Conservation (phyloP, 2,888 invertebrate genomes). For the Eumerus sabulonum region DNA sequence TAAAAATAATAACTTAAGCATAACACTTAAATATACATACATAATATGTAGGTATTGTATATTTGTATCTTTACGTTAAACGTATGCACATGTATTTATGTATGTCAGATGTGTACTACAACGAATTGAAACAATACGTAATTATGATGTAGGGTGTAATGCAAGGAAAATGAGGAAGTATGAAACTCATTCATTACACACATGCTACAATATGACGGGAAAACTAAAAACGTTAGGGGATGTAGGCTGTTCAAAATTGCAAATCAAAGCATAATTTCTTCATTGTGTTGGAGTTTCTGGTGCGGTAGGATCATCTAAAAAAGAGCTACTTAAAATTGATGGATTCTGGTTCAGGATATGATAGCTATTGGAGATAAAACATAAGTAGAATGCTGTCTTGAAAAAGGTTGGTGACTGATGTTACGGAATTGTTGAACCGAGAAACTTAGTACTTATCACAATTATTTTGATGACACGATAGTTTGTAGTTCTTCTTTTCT, state of each 20-base stretch:
- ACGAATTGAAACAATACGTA: too few species aligned
- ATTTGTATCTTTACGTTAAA: too few species aligned
- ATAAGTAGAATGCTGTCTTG: constrained; percentile 26
- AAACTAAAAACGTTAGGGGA: constrained; percentile 1
- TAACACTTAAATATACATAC: too few species aligned
- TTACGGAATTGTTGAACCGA: constrained; percentile 39
- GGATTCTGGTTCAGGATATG: constrained; percentile 31
- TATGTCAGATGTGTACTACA: too few species aligned
- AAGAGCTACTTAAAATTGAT: constrained; percentile 31
- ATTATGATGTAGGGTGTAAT: too few species aligned
- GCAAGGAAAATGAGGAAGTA: not conserved
- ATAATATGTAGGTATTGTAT: too few species aligned
- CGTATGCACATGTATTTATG: too few species aligned
- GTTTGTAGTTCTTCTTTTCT: too few species aligned
- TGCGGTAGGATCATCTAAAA: constrained; percentile 20
- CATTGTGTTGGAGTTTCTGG: constrained; percentile 20
- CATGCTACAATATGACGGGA: constrained; percentile 9
- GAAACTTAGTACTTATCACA: too few species aligned
- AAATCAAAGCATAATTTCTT: constrained; percentile 1
- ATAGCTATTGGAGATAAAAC: constrained; percentile 39
- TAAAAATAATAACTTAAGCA: too few species aligned
- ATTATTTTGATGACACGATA: too few species aligned
- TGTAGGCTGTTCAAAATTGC: too few species aligned
- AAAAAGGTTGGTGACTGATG: constrained; percentile 57
- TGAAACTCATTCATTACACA: constrained; percentile 2